Base-by-base conservation (phyloP, 2,888 invertebrate genomes). In the Brenthis daphne region DNA sequence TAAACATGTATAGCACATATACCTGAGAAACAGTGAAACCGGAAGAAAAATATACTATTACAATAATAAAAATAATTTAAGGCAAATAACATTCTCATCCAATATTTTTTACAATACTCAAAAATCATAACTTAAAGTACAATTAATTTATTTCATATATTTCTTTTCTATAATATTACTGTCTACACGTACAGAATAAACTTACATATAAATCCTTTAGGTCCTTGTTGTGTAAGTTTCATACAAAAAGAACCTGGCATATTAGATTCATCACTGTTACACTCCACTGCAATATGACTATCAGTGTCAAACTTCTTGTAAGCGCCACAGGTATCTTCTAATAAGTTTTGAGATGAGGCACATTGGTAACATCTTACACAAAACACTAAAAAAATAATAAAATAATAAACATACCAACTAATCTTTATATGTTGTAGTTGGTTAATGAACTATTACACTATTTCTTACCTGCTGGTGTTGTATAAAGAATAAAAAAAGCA, bases 221-320 rank as follows among this genome's bases (percentile, higher is more conserved):
- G 98, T 69, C 99, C 97, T 85, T 99, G 99, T 80, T 98, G 97
- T 1, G 97, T 96, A 33, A 97, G 94, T 92, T 99, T 99, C 94
- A 98, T 97, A 86, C 99, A 99, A 87, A 99, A 99, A 3, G 98
- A 97, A 8, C 99, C 99, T 29, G 98, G 98, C 91, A 97, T 97
- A 75, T 97, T 95, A 54, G 98, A 98, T 85, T 99, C 98, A 82
- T 98, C 98, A 82, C 97, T 98, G 82, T 96, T 97, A 85, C 99
- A 99, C 81, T 99, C 98, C 2, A 98, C 96, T 12, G 98, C 95
- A 76, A 98, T 97, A 84, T 99, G 97, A 74, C 96, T 95, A 14
- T 96, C 94, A 77, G 94, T 95, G 83, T 99, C 97, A 83, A 99
- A 99, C 76, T 92, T 94, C 74, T 94, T 94, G 81, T 98, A 98